A percentile compares a stretch with the other conserved stretches of the same genome.
Conservation (phyloP, 2,888 invertebrate species). For the Apamea crenata region DNA sequence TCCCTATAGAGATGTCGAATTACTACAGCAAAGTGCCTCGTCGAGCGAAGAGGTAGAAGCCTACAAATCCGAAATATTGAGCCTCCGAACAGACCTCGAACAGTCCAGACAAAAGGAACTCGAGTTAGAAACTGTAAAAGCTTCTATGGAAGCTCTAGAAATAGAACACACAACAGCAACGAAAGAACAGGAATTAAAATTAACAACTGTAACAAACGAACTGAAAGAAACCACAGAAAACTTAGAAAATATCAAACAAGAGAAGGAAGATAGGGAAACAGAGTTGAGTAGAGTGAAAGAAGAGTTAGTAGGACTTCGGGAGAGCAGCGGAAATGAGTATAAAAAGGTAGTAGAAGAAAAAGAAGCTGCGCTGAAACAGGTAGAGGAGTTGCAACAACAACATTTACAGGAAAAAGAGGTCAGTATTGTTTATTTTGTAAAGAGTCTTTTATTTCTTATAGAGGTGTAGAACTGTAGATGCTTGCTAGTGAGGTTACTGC, state of each 20-base stretch:
- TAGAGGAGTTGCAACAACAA: slow-evolving; percentile 79
- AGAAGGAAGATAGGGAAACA: slow-evolving; percentile 80
- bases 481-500: slow-evolving; percentile 49
- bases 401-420: slow-evolving; percentile 86
- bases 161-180: slow-evolving; percentile 85
- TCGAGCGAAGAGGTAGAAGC: slow-evolving; percentile 87
- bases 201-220: slow-evolving; percentile 79
- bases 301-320: slow-evolving; percentile 80
- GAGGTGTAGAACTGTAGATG: slow-evolving; percentile 40
- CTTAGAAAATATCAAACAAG: slow-evolving; percentile 78
- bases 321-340: slow-evolving; percentile 84
- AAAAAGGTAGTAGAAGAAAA: slow-evolving; percentile 83
- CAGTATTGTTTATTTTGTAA: slow-evolving; percentile 67
- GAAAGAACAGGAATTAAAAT: slow-evolving; percentile 84
- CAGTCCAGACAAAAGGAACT: slow-evolving; percentile 90
- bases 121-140: slow-evolving; percentile 85
- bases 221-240: slow-evolving; percentile 83
- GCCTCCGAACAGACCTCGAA: slow-evolving; percentile 84
- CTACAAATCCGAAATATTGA: slow-evolving; percentile 84
- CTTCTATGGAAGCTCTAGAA: slow-evolving; percentile 84
- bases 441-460: slow-evolving; percentile 16
- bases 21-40: slow-evolving; percentile 87
- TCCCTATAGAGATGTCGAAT: slow-evolving; percentile 83
- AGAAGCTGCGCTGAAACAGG: slow-evolving; percentile 80
- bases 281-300: slow-evolving; percentile 83